Base-by-base conservation (phyloP, 1,140 invertebrate genomes). In the Drosophila pseudoananassae region DNA sequence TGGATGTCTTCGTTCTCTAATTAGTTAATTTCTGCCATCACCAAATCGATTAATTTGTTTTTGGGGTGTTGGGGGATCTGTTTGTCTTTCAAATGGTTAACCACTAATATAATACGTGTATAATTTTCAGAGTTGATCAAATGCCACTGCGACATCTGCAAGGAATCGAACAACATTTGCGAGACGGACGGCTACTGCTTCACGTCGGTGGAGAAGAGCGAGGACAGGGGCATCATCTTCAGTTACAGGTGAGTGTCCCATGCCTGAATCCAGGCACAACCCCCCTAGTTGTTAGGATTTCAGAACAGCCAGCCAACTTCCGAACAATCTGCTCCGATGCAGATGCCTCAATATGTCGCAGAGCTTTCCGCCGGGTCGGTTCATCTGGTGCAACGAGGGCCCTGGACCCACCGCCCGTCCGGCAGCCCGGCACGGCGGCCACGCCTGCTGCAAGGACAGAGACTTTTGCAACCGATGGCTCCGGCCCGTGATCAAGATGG, bases 121-220 rank as follows among this genome's bases (percentile, higher is more conserved):
- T n/a, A 20, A 17, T 10, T 10, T 17, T 3, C 64, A 95, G 95
- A 94, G 80, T 84, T 95, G 59, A 70, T 92, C 36, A 94, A 94
- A 91, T 97, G 96, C 91, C 94, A 95, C 90, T 97, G 96, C 92
- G 96, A 97, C 88, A 94, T 95, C 84, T 97, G 96, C 91, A 85
- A 91, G 53, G 93, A 94, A n/a, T 93, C 93, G n/a, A 97, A 98
- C 92, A 92, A 95, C 83, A 96, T 96, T 29, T 98, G 97, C 93
- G 94, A 95, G 90, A 98, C 97, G 5, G 96, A 98, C 93, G 97
- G 97, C 15, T 96, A 95, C 81, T 98, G 97, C 92, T 97, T 96
- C 78, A 96, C 97, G 3, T 96, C 96, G 27, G 95, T 95, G 57
- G 94, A 94, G 61, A 91, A 95, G 69, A 93, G 94, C 52, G 93